Conservation (phyloP, 2,888 invertebrate species). For the Cecidostiba fungosa region DNA sequence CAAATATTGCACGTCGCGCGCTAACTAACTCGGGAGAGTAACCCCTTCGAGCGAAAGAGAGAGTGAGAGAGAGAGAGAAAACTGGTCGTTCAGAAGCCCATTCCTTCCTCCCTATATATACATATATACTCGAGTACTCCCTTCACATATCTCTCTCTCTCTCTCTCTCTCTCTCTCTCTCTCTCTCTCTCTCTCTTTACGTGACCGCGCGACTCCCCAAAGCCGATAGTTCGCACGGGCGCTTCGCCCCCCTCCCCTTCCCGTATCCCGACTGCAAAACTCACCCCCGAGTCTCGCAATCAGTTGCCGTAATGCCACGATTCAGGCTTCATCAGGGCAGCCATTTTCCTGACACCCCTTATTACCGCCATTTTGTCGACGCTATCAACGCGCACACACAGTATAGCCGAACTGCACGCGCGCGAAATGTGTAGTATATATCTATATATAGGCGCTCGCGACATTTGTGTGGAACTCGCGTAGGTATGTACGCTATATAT, state of each 20-base stretch:
- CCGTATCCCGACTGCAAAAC: conserved; percentile 48
- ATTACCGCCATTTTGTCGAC: conserved; percentile 77
- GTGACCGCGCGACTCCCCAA: conserved; percentile 67
- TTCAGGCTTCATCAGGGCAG: conserved; percentile 77
- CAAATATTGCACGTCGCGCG: conserved; percentile 70
- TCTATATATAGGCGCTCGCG: neutral
- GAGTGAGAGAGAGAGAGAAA: conserved; percentile 51
- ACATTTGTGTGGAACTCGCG: neutral
- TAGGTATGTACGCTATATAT: neutral
- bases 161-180: conserved; percentile 58
- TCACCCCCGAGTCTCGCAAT: conserved; percentile 71
- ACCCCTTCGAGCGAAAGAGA: conserved; percentile 65
- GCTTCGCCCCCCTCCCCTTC: conserved; percentile 46
- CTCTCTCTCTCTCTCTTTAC: conserved; percentile 52
- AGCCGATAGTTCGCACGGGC: conserved; percentile 65
- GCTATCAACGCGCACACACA: conserved; percentile 58
- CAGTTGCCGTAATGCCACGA: conserved; percentile 76
- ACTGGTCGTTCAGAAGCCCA: conserved; percentile 62
- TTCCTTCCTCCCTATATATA: conserved; percentile 51
- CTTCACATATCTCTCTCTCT: conserved; percentile 50
- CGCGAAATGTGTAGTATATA: neutral
- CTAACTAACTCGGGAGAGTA: conserved; percentile 70
- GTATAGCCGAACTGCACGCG: neutral
- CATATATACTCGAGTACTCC: neutral
- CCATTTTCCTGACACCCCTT: conserved; percentile 78